These are phyloP conservation scores for Peromyscus aztecus DNA, from an alignment of 2,797 vertebrate species.

Conservation along the genomic window DNA sequence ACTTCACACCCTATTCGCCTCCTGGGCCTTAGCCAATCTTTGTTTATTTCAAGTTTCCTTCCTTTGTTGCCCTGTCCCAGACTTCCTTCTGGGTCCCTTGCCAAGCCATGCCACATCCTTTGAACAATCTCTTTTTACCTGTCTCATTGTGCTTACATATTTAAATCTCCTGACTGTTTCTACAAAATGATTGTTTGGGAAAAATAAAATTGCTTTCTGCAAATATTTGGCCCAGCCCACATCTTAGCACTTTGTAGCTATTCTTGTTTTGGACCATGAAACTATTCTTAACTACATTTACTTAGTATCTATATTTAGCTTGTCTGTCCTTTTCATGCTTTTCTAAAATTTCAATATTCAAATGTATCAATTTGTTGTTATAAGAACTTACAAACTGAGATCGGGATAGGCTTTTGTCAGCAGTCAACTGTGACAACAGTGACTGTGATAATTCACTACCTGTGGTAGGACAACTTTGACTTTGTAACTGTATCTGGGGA, in stretches of 20 bases:
- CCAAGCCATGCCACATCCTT: conserved; percentile 55
- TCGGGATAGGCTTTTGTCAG: conserved; percentile 6
- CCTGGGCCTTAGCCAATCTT: conserved; percentile 67
- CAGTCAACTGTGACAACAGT: neutral
- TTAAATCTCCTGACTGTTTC: conserved; percentile 32
- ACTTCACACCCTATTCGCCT: conserved; percentile 70
- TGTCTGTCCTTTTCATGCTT: neutral
- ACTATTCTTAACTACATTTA: conserved; percentile 54
- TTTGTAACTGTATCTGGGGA: conserved; percentile 52
- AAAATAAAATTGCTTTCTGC: conserved; percentile 52
- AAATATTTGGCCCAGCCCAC: conserved; percentile 3
- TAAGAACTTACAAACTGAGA: neutral
- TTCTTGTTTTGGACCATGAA: neutral
- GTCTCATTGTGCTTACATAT: conserved; percentile 28
- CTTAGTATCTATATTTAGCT: conserved; percentile 53
- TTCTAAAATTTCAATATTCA: conserved; percentile 42
- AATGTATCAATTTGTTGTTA: conserved; percentile 47
- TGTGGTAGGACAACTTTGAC: neutral
- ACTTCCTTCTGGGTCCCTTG: conserved; percentile 63
- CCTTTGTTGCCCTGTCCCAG: conserved; percentile 48
- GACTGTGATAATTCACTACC: conserved; percentile 23
- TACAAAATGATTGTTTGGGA: conserved; percentile 2
- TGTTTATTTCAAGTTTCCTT: conserved; percentile 80
- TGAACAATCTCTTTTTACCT: conserved; percentile 18
- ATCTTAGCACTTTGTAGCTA: conserved; percentile 56